Percentiles rank a stretch among this genome's conserved stretches.
Conservation (phyloP, 1,140 invertebrate species). For the Xylocopa sonorina region DNA sequence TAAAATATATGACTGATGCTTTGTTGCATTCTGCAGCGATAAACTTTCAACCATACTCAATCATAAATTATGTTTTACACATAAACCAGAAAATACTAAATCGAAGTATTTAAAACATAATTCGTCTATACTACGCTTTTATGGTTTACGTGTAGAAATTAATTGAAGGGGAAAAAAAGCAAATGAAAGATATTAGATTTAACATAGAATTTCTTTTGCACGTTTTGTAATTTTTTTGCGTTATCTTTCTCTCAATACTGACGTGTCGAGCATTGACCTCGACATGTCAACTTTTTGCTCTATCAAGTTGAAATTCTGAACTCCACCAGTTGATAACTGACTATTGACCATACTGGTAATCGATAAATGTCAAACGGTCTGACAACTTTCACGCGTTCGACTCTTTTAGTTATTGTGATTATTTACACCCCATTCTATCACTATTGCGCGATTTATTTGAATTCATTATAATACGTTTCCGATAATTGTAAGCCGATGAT, state of each 20-base stretch:
- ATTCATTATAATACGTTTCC: not conserved
- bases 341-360: conserved; percentile 28
- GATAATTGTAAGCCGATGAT: not conserved
- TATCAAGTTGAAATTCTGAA: not conserved
- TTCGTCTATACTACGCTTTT: no score
- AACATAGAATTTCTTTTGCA: not conserved
- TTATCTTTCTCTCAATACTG: not conserved
- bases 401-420: not conserved
- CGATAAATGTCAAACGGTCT: conserved; percentile 1
- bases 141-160: no score
- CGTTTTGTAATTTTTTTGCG: not conserved
- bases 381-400: not conserved
- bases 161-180: no score
- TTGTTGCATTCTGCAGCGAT: not conserved
- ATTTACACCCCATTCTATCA: no score
- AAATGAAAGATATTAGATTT: no score
- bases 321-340: conserved; percentile 28
- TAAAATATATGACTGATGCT: not conserved
- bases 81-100: no score
- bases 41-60: not conserved
- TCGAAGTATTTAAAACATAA: no score
- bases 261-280: conserved; percentile 9
- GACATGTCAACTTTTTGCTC: not conserved
- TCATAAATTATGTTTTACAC: not conserved
- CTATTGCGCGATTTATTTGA: not conserved